phyloP scores from a whole-genome alignment of 2,797 vertebrate genomes.

The Enteromius mattozi region DNA sequence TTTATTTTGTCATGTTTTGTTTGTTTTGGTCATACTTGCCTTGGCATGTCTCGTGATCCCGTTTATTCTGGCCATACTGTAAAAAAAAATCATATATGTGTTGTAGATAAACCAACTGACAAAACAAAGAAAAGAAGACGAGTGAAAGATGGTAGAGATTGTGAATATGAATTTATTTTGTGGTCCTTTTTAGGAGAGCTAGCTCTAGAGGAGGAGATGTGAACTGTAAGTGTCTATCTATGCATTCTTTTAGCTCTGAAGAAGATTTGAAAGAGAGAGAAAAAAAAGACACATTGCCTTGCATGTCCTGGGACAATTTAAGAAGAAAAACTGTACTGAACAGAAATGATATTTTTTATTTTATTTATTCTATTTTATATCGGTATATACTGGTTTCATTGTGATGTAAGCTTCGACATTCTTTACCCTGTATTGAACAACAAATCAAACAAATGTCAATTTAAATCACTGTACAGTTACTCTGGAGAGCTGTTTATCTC shows the following conservation, averaged over 20 bases:
- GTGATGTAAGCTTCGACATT: conserved; percentile 69
- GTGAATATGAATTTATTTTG: conserved; percentile 67
- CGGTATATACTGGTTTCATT: conserved; percentile 84
- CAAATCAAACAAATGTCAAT: conserved; percentile 22
- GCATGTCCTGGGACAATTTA: conserved; percentile 76
- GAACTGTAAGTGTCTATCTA: conserved; percentile 83
- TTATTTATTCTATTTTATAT: conserved; percentile 99
- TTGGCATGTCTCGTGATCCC: conserved; percentile 74
- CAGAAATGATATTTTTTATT: conserved; percentile 92
- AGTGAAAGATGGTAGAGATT: conserved; percentile 57
- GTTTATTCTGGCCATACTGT: conserved; percentile 88
- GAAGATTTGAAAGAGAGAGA: conserved; percentile 68
- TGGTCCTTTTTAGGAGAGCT: conserved; percentile 63
- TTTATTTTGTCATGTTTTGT: conserved; percentile 67
- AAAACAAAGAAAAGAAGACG: conserved; percentile 63
- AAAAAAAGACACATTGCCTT: conserved; percentile 77
- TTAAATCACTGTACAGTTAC: conserved; percentile 40
- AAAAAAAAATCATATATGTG: conserved; percentile 68
- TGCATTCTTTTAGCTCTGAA: conserved; percentile 88
- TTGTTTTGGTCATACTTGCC: conserved; percentile 60
- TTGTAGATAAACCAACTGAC: conserved; percentile 78
- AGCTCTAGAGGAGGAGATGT: conserved; percentile 66
- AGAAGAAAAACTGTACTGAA: conserved; percentile 76
- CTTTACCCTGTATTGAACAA: conserved; percentile 43
- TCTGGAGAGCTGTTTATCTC: not conserved